Percentiles rank a stretch among this genome's conserved stretches.
Conservation (phyloP, 2,797 vertebrate genomes). For the Allobates femoralis region DNA sequence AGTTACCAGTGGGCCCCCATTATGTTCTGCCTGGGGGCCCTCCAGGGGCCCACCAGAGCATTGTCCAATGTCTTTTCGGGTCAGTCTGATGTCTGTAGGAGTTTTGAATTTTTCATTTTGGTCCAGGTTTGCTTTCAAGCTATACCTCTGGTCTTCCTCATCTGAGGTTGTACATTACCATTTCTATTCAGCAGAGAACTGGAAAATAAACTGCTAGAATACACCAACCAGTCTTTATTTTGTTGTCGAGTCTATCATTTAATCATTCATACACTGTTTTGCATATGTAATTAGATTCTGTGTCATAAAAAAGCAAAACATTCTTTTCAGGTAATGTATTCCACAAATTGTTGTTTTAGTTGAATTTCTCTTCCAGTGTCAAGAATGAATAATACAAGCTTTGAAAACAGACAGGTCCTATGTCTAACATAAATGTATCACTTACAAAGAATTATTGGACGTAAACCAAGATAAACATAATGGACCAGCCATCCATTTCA, state of each 20-base stretch:
- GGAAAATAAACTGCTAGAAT: neutral
- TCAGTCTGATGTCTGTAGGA: no score
- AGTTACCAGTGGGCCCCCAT: no score
- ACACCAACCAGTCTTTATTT: no score
- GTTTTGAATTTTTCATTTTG: no score
- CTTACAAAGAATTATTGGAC: slow-evolving; percentile 19
- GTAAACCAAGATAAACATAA: slow-evolving; percentile 23
- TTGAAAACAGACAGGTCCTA: neutral
- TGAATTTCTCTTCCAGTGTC: neutral
- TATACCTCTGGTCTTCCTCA: no score
- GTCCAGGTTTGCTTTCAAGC: no score
- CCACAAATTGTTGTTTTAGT: neutral
- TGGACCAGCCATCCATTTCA: slow-evolving; percentile 17
- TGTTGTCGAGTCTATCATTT: neutral
- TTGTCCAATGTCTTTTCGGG: no score
- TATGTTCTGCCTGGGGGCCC: no score
- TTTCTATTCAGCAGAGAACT: neutral
- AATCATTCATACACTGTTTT: neutral
- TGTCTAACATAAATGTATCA: slow-evolving; percentile 5
- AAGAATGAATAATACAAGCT: neutral
- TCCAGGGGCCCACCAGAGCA: no score
- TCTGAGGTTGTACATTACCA: neutral
- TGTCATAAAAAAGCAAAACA: neutral
- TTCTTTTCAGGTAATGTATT: slow-evolving; percentile 4
- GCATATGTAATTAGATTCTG: neutral